phyloP scores from a whole-genome alignment of 1,140 invertebrate genomes.

The Atta colombica region DNA sequence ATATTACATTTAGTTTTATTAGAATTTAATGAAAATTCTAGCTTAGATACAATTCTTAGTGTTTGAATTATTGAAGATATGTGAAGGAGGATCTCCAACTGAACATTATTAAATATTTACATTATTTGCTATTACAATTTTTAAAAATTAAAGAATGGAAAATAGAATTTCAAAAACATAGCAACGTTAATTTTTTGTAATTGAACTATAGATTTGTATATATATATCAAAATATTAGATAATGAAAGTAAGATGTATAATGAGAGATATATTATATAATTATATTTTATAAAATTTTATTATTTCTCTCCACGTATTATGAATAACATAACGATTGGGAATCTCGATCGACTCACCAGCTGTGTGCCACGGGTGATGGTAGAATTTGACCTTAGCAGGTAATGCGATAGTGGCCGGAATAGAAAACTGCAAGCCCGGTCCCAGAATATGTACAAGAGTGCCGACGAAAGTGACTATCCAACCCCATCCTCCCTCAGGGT shows the following conservation, averaged over 20 bases:
- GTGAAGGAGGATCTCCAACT: not conserved
- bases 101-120: not conserved
- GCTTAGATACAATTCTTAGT: not conserved
- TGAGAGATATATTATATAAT: not conserved
- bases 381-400: constrained; percentile 79
- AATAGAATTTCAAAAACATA: not conserved
- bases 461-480: constrained; percentile 91
- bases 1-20: not conserved
- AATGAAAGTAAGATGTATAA: not conserved
- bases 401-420: constrained; percentile 81
- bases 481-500: constrained; percentile 94
- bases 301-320: not conserved
- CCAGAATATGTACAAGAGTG: constrained; percentile 89
- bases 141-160: not conserved
- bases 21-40: not conserved
- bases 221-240: not conserved
- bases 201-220: not conserved
- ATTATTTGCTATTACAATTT: not conserved
- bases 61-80: not conserved
- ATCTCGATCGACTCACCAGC: constrained; percentile 74
- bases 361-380: constrained; percentile 77
- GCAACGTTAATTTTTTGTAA: not conserved
- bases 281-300: not conserved
- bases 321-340: not conserved
- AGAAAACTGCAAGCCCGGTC: constrained; percentile 89